A percentile compares a stretch with the other conserved stretches of the same genome.
These are phyloP conservation scores for Stegodyphus dumicola DNA, from an alignment of 1,140 invertebrate genomes.

Conservation along the genomic window DNA sequence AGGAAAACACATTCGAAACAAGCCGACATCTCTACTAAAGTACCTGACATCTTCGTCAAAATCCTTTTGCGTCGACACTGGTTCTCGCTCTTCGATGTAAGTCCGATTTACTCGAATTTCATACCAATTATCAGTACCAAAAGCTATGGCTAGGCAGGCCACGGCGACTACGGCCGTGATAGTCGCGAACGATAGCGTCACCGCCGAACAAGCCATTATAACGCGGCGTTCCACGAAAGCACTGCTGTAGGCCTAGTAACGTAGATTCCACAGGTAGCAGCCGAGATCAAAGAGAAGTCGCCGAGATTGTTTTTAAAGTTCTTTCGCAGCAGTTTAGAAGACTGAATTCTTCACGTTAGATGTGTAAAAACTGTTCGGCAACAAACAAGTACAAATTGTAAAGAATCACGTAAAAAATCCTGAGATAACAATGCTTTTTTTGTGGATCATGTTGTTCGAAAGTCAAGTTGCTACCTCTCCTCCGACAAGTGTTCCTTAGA, in stretches of 20 bases:
- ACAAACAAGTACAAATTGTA: neutral
- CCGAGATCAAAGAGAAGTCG: neutral
- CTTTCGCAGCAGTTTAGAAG: neutral
- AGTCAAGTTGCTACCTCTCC: neutral
- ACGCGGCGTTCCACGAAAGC: neutral
- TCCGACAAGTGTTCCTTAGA: conserved; percentile 33
- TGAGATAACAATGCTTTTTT: neutral
- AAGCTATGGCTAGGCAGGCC: conserved; percentile 89
- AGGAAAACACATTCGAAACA: conserved; percentile 73
- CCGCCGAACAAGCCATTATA: conserved; percentile 93
- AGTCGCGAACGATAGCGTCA: conserved; percentile 92
- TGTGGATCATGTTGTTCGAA: neutral
- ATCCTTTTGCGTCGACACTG: conserved; percentile 27
- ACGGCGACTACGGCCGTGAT: conserved; percentile 93
- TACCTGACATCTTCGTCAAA: conserved; percentile 63
- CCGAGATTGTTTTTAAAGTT: neutral
- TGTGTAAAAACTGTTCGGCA: neutral
- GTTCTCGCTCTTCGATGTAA: conserved; percentile 77
- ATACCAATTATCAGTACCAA: conserved; percentile 95
- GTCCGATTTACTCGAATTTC: conserved; percentile 89
- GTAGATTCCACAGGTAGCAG: conserved; percentile 1
- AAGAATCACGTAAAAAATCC: neutral
- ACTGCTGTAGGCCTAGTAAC: neutral
- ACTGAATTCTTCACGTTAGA: neutral
- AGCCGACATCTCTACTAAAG: conserved; percentile 71